Conservation (phyloP, 2,113 vertebrate species). For the Tamias sibiricus region DNA sequence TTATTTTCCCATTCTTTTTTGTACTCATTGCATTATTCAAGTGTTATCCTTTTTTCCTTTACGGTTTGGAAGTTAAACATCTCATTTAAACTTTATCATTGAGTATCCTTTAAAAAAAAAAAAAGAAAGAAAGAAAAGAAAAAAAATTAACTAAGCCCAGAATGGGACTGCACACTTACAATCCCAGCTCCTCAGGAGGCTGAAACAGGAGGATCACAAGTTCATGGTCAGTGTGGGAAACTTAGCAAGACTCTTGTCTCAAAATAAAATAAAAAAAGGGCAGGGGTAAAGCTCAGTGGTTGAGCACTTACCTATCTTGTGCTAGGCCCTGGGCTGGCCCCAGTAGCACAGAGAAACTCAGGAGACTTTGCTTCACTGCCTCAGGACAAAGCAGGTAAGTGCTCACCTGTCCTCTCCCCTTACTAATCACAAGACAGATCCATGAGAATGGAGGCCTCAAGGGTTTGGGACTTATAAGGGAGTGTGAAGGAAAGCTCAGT, state of each 20-base stretch:
- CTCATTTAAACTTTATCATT: background rate
- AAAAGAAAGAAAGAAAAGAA: background rate
- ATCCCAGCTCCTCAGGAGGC: background rate
- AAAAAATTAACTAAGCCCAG: background rate
- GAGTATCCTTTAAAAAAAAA: background rate
- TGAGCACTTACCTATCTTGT: background rate
- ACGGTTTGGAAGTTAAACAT: slow-evolving; percentile 17
- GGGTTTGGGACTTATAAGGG: background rate
- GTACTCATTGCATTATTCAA: background rate
- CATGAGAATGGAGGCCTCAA: background rate
- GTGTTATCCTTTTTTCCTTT: background rate
- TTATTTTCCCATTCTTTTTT: background rate
- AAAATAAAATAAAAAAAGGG: background rate
- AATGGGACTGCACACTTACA: background rate
- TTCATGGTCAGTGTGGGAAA: background rate
- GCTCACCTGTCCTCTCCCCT: background rate
- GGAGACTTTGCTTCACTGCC: background rate
- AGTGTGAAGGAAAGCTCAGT: background rate
- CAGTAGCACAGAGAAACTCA: background rate
- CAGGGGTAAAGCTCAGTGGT: background rate
- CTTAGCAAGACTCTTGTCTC: background rate
- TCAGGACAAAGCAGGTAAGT: background rate
- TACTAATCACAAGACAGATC: background rate
- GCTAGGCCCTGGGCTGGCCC: too few relatives aligned
- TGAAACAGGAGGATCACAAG: background rate